phyloP scores from a whole-genome alignment of 2,888 invertebrate species.

The Anaspis maculata region DNA sequence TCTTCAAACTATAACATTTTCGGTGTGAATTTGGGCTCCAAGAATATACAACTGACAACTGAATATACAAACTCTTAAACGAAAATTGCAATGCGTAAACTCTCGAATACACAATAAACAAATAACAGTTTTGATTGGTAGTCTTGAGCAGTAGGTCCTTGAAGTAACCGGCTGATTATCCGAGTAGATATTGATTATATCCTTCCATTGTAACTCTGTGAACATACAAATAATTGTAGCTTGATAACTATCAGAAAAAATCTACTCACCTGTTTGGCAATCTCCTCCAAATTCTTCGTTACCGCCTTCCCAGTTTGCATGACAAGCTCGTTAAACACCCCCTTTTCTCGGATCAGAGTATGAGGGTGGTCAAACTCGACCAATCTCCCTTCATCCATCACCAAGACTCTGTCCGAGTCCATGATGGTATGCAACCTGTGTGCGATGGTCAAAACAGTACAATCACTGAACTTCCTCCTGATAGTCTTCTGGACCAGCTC shows the following conservation, averaged over 20 bases:
- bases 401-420: conserved; percentile 74
- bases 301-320: conserved; percentile 61
- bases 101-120: too few relatives aligned
- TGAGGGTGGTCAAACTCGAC: conserved; percentile 72
- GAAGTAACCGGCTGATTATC: too few relatives aligned
- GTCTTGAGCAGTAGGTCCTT: too few relatives aligned
- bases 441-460: conserved; percentile 77
- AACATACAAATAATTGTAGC: conserved; percentile 4
- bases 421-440: conserved; percentile 79
- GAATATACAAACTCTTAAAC: too few relatives aligned
- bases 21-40: too few relatives aligned
- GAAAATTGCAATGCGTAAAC: too few relatives aligned
- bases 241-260: too few relatives aligned
- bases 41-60: too few relatives aligned
- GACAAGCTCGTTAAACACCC: conserved; percentile 45
- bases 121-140: too few relatives aligned
- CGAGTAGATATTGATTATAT: too few relatives aligned
- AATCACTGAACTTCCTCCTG: conserved; percentile 62
- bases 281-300: conserved; percentile 51
- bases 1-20: too few relatives aligned
- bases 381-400: conserved; percentile 68
- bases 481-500: conserved; percentile 69
- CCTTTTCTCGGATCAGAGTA: conserved; percentile 46
- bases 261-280: conserved; percentile 41
- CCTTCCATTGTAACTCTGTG: background rate